Evolutionary conservation across 1,140 invertebrate genomes (phyloP), one percentile per base, ranked within the genome.

Genomic region (Drosophila busckii): DNA sequence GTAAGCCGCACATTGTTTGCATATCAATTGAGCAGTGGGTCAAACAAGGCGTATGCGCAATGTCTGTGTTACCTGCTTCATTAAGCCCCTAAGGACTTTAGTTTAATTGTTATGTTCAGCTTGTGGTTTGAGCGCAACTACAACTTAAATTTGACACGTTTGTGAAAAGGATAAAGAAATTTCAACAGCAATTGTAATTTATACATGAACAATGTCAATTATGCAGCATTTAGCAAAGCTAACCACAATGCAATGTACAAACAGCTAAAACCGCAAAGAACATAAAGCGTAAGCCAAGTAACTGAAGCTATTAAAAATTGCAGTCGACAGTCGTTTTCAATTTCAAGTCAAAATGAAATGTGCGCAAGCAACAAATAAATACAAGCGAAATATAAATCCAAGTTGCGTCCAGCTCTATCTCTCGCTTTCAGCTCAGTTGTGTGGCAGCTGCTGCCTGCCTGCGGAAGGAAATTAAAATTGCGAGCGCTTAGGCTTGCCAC

Each of bases 291-390:
- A 69, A 67, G 54, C 35, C 40, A 48, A 52, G 15, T 38, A 25
- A 32, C 31, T 44, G 40, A 8, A 38, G 56, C 75, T 82, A 78
- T 78, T 80, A 82, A 82, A 82, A 82, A 82, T 50, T 69, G 75
- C 69, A 82, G 68, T 56, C 42, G 58, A 65, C 49, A 68, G 41
- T 64, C 52, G 65, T 66, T 82, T 78, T 78, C 75, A 78, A 78
- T 78, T 78, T 80, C 73, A 73, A 63, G 80, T 78, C 56, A 60
- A 54, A 60, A 29, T 38, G 48, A 53, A 55, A 55, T 55, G 32
- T 22, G 41, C 45, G 42, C 32, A 44, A 19, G 26, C 17, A 45
- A 29, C 37, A 44, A 53, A 60, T 49, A 53, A 53, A 50, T 13
- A 45, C 20, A 60, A 19, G 16, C n/a, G n/a, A 5, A 20, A 17